Percentiles rank a stretch among this genome's conserved stretches.
Conservation (phyloP, 2,113 vertebrate genomes). For the Centropus bengalensis region DNA sequence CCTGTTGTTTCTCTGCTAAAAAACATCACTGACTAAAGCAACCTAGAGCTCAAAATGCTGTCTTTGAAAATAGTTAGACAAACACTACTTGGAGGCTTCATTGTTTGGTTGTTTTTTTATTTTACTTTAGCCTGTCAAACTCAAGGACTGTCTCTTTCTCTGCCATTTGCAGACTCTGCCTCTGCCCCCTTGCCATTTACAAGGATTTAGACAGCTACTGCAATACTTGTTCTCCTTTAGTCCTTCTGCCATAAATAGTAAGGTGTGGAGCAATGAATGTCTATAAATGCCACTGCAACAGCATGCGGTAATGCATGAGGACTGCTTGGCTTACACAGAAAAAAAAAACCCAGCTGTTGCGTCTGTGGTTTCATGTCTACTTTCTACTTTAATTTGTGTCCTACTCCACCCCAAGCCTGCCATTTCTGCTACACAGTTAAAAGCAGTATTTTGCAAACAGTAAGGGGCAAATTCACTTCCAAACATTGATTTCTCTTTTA, state of each 20-base stretch:
- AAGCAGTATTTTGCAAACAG: neutral
- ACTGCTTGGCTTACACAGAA: neutral
- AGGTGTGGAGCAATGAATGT: neutral
- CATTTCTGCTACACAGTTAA: neutral
- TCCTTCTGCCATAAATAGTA: neutral
- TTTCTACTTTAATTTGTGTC: neutral
- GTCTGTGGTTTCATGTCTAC: neutral
- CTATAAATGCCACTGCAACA: neutral
- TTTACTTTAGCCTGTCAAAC: slow-evolving; percentile 54
- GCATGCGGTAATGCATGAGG: neutral
- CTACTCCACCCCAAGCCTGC: neutral
- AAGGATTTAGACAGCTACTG: neutral
- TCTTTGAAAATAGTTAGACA: slow-evolving; percentile 71
- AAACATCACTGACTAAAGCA: slow-evolving; percentile 65
- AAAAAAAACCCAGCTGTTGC: neutral
- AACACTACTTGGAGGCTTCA: slow-evolving; percentile 39
- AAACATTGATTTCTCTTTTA: slow-evolving; percentile 8
- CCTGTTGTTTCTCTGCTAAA: slow-evolving; percentile 66
- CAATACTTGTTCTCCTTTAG: neutral
- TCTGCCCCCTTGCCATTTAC: slow-evolving; percentile 4
- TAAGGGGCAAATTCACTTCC: slow-evolving; percentile 5
- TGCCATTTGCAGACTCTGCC: neutral
- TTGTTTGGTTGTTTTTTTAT: slow-evolving; percentile 35
- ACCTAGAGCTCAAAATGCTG: slow-evolving; percentile 46
- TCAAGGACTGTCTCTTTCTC: neutral